A percentile compares a stretch with the other conserved stretches of the same genome.
These are phyloP conservation scores for Acanthosepion pharaonis DNA, from an alignment of 2,888 invertebrate species.

Conservation along the genomic window DNA sequence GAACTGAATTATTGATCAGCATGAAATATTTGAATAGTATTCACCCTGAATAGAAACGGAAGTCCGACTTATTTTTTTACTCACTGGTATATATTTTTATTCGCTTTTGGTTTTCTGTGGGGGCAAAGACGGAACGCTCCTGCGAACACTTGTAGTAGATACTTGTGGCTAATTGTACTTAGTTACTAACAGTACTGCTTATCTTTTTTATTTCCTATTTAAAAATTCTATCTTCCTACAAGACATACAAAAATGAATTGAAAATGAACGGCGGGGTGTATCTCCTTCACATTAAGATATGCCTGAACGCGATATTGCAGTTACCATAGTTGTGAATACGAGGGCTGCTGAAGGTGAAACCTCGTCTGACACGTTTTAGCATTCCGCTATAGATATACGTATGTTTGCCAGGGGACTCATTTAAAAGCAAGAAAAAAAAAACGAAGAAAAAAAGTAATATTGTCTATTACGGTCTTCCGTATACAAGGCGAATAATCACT, in stretches of 20 bases:
- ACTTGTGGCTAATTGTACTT: constrained; percentile 8
- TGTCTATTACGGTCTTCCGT: constrained; percentile 15
- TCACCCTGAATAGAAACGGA: not conserved
- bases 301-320: not conserved
- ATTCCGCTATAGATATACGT: not conserved
- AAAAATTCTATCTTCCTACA: not conserved
- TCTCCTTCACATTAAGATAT: not conserved
- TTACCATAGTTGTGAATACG: not conserved
- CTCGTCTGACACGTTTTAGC: not conserved
- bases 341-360: not conserved
- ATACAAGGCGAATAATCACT: not conserved
- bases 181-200: too few relatives aligned
- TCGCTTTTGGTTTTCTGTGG: not conserved
- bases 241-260: not conserved
- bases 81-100: not conserved
- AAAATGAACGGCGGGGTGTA: not conserved
- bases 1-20: not conserved
- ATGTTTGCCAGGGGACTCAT: not conserved
- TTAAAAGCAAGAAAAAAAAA: not conserved
- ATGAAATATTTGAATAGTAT: not conserved
- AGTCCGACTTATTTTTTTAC: not conserved
- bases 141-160: not conserved
- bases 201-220: not conserved
- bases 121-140: not conserved
- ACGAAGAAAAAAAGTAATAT: not conserved